phyloP scores from a whole-genome alignment of 2,113 vertebrate species.

The Elanoides forficatus region DNA sequence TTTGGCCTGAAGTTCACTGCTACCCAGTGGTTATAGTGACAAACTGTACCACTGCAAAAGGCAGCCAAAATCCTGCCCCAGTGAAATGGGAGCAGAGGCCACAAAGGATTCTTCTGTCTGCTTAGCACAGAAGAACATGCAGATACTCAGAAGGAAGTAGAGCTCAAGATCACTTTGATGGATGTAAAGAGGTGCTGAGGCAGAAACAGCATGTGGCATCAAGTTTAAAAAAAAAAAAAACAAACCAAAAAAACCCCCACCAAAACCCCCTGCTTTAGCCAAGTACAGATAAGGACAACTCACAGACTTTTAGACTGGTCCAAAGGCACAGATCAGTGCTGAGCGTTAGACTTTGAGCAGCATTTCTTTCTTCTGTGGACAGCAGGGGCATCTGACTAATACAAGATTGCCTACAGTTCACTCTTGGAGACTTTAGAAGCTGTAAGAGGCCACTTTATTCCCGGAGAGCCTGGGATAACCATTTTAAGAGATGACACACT shows the following conservation, averaged over 20 bases:
- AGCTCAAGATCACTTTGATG: not conserved
- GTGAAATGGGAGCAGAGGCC: not conserved
- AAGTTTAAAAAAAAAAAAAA: not conserved
- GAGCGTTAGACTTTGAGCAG: conserved; percentile 30
- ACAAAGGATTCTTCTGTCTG: not conserved
- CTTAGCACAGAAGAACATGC: not conserved
- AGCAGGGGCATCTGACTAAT: conserved; percentile 31
- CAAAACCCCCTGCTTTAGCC: not conserved
- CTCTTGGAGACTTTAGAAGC: conserved; percentile 27
- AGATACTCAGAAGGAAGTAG: not conserved
- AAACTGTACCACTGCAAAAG: not conserved
- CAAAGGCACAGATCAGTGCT: conserved; percentile 21
- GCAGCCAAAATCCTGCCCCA: not conserved
- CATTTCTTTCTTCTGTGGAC: conserved; percentile 24
- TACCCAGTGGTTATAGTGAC: not conserved
- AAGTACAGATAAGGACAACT: conserved; percentile 41
- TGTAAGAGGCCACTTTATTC: conserved; percentile 5
- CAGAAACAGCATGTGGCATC: conserved; percentile 37
- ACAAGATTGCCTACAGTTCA: not conserved
- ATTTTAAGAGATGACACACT: conserved; percentile 12
- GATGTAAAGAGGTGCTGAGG: not conserved
- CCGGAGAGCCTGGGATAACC: not conserved
- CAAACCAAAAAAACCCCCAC: no score
- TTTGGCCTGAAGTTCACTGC: not conserved
- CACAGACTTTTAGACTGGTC: conserved; percentile 23